These are phyloP conservation scores for Proteles cristata DNA, from an alignment of 2,113 vertebrate genomes.

Conservation along the genomic window DNA sequence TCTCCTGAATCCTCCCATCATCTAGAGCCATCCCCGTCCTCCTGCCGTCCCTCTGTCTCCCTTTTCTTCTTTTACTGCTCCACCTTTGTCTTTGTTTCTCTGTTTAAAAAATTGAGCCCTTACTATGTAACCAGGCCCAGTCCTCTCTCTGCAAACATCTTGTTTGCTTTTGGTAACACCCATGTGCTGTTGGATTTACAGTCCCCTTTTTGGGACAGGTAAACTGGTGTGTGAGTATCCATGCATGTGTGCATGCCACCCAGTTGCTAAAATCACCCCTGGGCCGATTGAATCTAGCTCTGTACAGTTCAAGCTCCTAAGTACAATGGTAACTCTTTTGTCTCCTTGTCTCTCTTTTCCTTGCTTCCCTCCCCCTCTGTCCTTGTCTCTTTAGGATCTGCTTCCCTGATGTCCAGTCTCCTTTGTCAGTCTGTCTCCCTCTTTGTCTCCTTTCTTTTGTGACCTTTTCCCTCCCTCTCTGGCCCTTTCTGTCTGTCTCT, in stretches of 20 bases:
- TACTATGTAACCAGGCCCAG: neutral
- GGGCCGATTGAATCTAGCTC: neutral
- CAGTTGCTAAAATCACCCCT: neutral
- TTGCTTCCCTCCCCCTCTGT: neutral
- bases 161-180: neutral
- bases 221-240: neutral
- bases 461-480: neutral
- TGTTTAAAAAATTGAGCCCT: neutral
- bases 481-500: neutral
- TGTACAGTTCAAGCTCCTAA: neutral
- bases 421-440: neutral
- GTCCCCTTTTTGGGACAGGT: neutral
- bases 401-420: neutral
- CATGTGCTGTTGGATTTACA: neutral
- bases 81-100: neutral
- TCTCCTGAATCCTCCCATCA: neutral
- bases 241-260: neutral
- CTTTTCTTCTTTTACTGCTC: neutral
- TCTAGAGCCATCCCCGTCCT: neutral
- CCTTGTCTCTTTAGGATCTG: neutral
- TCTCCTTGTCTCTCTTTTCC: neutral
- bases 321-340: neutral
- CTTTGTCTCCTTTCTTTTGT: neutral
- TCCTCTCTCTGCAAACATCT: neutral
- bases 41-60: neutral